Evolutionary conservation across 2,888 invertebrate genomes (phyloP).

Genomic region (Sthenelais limicola): DNA sequence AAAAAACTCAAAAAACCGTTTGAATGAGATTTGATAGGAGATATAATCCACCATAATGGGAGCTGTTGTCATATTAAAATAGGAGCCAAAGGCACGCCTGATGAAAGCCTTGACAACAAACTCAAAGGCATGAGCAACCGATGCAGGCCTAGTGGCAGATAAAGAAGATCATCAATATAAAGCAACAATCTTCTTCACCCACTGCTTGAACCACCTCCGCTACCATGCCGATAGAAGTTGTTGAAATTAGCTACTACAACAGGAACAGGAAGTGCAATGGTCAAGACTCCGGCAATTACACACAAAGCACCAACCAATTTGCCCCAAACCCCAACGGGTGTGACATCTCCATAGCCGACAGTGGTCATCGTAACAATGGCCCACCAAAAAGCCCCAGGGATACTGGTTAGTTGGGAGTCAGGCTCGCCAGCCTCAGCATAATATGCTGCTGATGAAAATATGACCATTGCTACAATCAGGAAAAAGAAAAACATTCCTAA

Average conservation of each 20-base stretch:
- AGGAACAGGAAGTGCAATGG: slow-evolving; percentile 58
- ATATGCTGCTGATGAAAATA: slow-evolving; percentile 68
- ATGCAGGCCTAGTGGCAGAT: background rate
- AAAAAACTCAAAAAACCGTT: no score
- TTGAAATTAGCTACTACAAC: slow-evolving; percentile 60
- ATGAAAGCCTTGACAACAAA: slow-evolving; percentile 28
- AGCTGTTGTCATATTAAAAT: no score
- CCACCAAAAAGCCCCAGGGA: slow-evolving; percentile 72
- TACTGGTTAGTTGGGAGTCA: slow-evolving; percentile 63
- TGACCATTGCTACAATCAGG: slow-evolving; percentile 67
- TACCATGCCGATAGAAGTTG: slow-evolving; percentile 59
- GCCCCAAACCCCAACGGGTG: slow-evolving; percentile 57
- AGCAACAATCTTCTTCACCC: slow-evolving; percentile 42
- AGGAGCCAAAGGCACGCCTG: slow-evolving; percentile 37
- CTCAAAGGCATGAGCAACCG: slow-evolving; percentile 8
- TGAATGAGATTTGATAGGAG: no score
- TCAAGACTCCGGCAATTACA: slow-evolving; percentile 57
- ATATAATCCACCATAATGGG: no score
- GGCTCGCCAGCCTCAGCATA: slow-evolving; percentile 66
- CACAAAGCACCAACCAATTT: slow-evolving; percentile 57
- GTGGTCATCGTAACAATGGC: slow-evolving; percentile 67
- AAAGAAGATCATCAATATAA: background rate
- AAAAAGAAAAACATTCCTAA: slow-evolving; percentile 69
- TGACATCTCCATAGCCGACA: slow-evolving; percentile 59
- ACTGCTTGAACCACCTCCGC: slow-evolving; percentile 51